Percentiles rank a stretch among this genome's conserved stretches.
Evolutionary conservation across 2,113 vertebrate species (phyloP).

Genomic region (Colinus virginianus): DNA sequence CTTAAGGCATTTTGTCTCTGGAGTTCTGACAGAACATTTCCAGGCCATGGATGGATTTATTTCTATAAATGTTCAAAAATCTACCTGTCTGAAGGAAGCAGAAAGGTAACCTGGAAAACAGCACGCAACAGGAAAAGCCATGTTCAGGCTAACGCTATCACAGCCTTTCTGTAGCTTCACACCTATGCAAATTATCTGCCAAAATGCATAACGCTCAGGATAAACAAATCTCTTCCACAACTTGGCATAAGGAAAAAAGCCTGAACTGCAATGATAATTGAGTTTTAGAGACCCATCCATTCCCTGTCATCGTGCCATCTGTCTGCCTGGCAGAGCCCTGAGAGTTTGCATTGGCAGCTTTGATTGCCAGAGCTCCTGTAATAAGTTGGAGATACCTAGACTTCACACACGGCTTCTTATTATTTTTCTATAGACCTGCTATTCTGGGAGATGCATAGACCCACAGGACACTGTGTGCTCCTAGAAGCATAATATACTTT

Average conservation of each 20-base stretch:
- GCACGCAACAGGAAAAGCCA: not conserved
- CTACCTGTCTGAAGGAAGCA: not conserved
- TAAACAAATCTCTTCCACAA: slow-evolving; percentile 58
- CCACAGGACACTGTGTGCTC: not conserved
- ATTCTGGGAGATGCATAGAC: slow-evolving; percentile 30
- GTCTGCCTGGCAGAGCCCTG: slow-evolving; percentile 56
- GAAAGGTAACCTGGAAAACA: slow-evolving; percentile 16
- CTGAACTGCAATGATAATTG: slow-evolving; percentile 61
- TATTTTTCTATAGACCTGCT: slow-evolving; percentile 21
- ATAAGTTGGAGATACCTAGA: slow-evolving; percentile 54
- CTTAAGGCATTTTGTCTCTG: not conserved
- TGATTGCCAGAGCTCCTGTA: slow-evolving; percentile 43
- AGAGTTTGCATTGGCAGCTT: slow-evolving; percentile 54
- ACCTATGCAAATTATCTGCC: slow-evolving; percentile 43
- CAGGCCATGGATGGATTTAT: not conserved
- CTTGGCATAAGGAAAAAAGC: slow-evolving; percentile 31
- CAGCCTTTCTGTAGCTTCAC: slow-evolving; percentile 35
- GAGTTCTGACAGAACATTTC: not conserved
- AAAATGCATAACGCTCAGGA: slow-evolving; percentile 50
- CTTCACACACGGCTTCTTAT: slow-evolving; percentile 15
- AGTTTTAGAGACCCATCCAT: slow-evolving; percentile 66
- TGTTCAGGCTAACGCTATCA: not conserved
- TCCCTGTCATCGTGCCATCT: slow-evolving; percentile 66
- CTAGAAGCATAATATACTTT: not conserved
- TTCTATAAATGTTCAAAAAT: not conserved